Percentiles rank a stretch among this genome's conserved stretches.
Conservation (phyloP, 1,140 invertebrate genomes). For the Hesperophylax magnus region DNA sequence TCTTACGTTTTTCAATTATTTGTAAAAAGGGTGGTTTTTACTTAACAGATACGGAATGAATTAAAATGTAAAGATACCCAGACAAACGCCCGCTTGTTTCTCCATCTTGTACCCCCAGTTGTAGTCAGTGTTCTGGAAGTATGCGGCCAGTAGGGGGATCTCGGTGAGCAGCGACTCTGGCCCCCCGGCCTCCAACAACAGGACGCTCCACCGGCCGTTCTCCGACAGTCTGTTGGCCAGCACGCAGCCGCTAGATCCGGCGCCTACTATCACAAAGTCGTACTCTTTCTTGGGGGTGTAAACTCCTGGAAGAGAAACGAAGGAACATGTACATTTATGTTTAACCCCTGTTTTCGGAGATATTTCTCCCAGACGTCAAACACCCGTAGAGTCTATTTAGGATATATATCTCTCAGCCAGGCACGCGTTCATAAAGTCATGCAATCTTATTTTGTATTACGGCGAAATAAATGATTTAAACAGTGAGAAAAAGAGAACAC, state of each 20-base stretch:
- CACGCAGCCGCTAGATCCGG: slow-evolving; percentile 82
- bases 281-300: slow-evolving; percentile 74
- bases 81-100: slow-evolving; percentile 70
- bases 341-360: no score
- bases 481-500: no score
- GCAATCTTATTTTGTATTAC: no score
- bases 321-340: neutral
- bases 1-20: no score
- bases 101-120: slow-evolving; percentile 79
- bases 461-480: no score
- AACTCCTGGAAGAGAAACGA: neutral
- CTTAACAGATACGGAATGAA: no score
- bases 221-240: slow-evolving; percentile 82
- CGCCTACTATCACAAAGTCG: slow-evolving; percentile 90
- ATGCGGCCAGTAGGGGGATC: slow-evolving; percentile 71
- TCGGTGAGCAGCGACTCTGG: slow-evolving; percentile 75
- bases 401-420: no score
- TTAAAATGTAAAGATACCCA: slow-evolving; percentile 50
- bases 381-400: no score
- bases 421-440: no score
- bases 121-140: slow-evolving; percentile 66
- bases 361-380: no score
- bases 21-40: no score
- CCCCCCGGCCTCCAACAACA: slow-evolving; percentile 74
- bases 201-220: slow-evolving; percentile 66